Evolutionary conservation across 2,888 invertebrate genomes (phyloP), one percentile per base, ranked within the genome.

Genomic region (Caenorhabditis sp.): DNA sequence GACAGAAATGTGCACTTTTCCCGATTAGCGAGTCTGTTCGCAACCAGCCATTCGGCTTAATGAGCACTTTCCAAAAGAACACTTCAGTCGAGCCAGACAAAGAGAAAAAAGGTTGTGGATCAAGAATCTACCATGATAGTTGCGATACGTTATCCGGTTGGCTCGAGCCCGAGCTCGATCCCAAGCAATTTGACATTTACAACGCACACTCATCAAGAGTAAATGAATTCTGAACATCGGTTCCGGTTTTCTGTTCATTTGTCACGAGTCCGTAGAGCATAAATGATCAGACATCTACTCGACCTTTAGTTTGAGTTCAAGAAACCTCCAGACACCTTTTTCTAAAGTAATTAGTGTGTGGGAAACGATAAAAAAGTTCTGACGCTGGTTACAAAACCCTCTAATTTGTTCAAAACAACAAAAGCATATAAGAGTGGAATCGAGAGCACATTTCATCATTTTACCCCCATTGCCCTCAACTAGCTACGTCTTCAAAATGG

Each of bases 401-500:
- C n/a, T n/a, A n/a, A n/a, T n/a, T n/a, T n/a, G n/a, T n/a, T n/a
- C n/a, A n/a, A n/a, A n/a, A n/a, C n/a, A n/a, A n/a, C n/a, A n/a
- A n/a, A n/a, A n/a, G n/a, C n/a, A n/a, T n/a, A n/a, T n/a, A n/a
- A n/a, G n/a, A n/a, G n/a, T n/a, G n/a, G n/a, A n/a, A n/a, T n/a
- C n/a, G n/a, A n/a, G n/a, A n/a, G n/a, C n/a, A n/a, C n/a, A n/a
- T n/a, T n/a, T n/a, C n/a, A n/a, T n/a, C n/a, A 5, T 30, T 30
- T 30, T 9, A 30, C 6, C 30, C 30, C 30, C 30, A 9, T 24
- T 26, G 5, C 15, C 50, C 15, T 26, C 30, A 11, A 48, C 17
- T 24, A 43, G n/a, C 32, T 53, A 55, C 46, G 63, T 46, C 53
- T 65, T 55, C 55, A 65, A 55, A 24, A 55, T 46, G 22, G 65